A percentile compares a stretch with the other conserved stretches of the same genome.
Conservation (phyloP, 2,113 vertebrate genomes). For the Galemys pyrenaicus region DNA sequence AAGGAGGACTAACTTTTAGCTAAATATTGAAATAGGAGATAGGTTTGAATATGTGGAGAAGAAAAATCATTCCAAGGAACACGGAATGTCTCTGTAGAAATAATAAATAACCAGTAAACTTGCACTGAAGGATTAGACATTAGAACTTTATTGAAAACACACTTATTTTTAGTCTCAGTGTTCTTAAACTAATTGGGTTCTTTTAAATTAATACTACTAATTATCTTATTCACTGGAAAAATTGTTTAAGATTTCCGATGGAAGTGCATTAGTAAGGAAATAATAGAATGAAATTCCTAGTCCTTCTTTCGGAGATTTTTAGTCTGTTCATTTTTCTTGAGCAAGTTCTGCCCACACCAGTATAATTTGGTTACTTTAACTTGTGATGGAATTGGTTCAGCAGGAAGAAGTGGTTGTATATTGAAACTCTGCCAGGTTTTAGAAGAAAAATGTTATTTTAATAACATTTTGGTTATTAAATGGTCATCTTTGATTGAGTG, state of each 20-base stretch:
- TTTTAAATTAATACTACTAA: background rate
- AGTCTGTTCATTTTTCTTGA: conserved; percentile 3
- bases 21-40: conserved; percentile 17
- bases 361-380: conserved; percentile 55
- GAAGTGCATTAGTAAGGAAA: conserved; percentile 37
- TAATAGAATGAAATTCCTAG: conserved; percentile 34
- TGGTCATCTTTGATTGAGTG: conserved; percentile 52
- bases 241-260: conserved; percentile 11
- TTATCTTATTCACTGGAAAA: background rate
- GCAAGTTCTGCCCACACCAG: background rate
- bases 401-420: conserved; percentile 47
- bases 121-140: conserved; percentile 23
- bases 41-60: conserved; percentile 27
- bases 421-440: conserved; percentile 51
- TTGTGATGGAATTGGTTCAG: conserved; percentile 52
- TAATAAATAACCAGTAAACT: background rate
- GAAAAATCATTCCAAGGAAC: background rate
- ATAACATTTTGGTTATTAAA: too few relatives aligned
- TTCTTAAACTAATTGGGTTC: conserved; percentile 11
- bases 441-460: conserved; percentile 63
- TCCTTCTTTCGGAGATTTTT: background rate
- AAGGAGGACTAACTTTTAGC: conserved; percentile 1
- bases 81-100: conserved; percentile 5
- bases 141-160: conserved; percentile 26
- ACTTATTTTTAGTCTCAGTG: background rate